A percentile compares a stretch with the other conserved stretches of the same genome.
These are phyloP conservation scores for Lumbricus terrestris DNA, from an alignment of 2,888 invertebrate genomes.

Conservation along the genomic window DNA sequence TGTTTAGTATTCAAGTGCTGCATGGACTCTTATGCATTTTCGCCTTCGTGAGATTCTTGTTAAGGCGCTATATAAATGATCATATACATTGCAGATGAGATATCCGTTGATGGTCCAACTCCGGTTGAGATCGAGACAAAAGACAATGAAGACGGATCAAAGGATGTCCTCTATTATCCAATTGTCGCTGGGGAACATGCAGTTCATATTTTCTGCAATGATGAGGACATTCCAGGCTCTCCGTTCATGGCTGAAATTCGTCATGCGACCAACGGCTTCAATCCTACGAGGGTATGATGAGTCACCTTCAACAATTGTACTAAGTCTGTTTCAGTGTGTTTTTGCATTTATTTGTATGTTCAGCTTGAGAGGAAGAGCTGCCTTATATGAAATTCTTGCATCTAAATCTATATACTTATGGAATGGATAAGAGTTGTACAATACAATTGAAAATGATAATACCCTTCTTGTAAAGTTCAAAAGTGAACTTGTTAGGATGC, in stretches of 20 bases:
- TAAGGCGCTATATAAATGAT: too few relatives aligned
- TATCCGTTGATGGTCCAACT: background rate
- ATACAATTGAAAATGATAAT: too few relatives aligned
- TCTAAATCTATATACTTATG: background rate
- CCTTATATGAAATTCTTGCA: background rate
- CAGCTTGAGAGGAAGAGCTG: background rate
- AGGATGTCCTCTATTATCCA: background rate
- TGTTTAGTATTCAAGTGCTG: background rate
- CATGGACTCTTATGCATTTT: background rate
- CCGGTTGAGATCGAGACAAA: background rate
- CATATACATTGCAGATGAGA: background rate
- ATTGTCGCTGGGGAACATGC: constrained; percentile 20
- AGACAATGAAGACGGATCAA: constrained; percentile 6
- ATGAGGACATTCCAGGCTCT: constrained; percentile 28
- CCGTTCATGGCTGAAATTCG: constrained; percentile 24
- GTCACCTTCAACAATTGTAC: background rate
- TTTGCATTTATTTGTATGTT: background rate
- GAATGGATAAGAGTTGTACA: too few relatives aligned
- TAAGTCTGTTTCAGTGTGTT: background rate
- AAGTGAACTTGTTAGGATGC: background rate
- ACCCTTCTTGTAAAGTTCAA: too few relatives aligned
- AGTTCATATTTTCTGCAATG: constrained; percentile 24
- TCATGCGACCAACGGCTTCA: background rate
- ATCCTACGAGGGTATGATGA: constrained; percentile 3
- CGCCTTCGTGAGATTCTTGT: too few relatives aligned